These are phyloP conservation scores for Campaea margaritaria DNA, from an alignment of 2,888 invertebrate species.

Conservation along the genomic window DNA sequence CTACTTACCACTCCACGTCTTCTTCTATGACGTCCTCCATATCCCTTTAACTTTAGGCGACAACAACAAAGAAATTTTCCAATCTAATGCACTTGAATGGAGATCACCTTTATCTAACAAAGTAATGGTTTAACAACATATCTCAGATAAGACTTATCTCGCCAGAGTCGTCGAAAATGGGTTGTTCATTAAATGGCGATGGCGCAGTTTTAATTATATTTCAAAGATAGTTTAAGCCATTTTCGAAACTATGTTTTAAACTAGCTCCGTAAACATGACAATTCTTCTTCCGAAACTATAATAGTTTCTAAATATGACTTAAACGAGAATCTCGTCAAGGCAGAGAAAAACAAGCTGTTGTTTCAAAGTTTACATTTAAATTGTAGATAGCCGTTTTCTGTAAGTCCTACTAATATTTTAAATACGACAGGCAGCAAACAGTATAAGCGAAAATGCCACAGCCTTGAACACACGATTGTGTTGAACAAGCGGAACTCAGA, in stretches of 20 bases:
- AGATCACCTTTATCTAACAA: conserved; percentile 40
- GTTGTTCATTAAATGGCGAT: background rate
- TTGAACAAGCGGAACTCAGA: too few species aligned
- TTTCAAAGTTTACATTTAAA: too few species aligned
- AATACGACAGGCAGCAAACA: too few species aligned
- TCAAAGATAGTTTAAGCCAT: background rate
- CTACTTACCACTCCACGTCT: conserved; percentile 59
- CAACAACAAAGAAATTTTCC: conserved; percentile 27
- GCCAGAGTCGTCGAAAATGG: conserved; percentile 34
- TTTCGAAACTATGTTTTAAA: background rate
- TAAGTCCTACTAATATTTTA: too few species aligned
- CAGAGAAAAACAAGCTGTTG: too few species aligned
- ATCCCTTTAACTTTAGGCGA: conserved; percentile 31
- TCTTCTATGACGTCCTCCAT: conserved; percentile 66
- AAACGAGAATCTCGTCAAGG: too few species aligned
- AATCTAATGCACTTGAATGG: conserved; percentile 36
- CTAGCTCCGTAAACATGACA: background rate
- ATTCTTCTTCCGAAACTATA: too few species aligned
- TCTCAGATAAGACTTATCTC: conserved; percentile 52
- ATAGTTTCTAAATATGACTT: too few species aligned
- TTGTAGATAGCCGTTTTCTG: too few species aligned
- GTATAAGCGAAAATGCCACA: too few species aligned
- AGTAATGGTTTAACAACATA: conserved; percentile 33
- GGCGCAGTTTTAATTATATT: background rate
- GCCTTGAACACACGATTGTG: too few species aligned